Conservation (phyloP, 1,140 invertebrate genomes). For the Panulirus ornatus region DNA sequence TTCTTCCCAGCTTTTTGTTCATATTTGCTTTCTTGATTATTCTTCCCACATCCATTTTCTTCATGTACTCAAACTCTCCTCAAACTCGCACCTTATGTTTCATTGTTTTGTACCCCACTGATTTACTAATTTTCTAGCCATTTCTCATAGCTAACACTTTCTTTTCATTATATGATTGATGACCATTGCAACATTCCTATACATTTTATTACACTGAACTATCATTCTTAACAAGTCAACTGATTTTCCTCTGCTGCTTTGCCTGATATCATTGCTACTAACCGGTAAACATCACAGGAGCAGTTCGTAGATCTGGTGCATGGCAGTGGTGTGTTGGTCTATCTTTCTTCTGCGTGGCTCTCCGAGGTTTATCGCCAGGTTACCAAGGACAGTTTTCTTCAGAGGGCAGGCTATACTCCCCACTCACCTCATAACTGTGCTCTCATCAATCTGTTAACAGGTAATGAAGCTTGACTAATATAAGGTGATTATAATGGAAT, state of each 20-base stretch:
- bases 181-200: too few relatives aligned
- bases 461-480: slow-evolving; percentile 78
- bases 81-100: too few relatives aligned
- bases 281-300: slow-evolving; percentile 80
- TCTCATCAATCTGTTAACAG: slow-evolving; percentile 87
- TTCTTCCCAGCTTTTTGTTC: too few relatives aligned
- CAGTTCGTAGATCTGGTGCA: slow-evolving; percentile 95
- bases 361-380: slow-evolving; percentile 93
- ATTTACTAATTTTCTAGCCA: too few relatives aligned
- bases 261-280: neutral
- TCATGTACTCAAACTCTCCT: too few relatives aligned
- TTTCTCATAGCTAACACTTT: too few relatives aligned
- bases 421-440: slow-evolving; percentile 82
- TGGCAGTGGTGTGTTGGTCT: slow-evolving; percentile 92
- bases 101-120: too few relatives aligned
- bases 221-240: neutral
- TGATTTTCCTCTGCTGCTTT: neutral
- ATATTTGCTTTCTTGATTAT: too few relatives aligned
- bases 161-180: too few relatives aligned
- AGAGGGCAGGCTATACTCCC: slow-evolving; percentile 83
- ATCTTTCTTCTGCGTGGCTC: slow-evolving; percentile 93
- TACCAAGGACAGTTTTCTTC: slow-evolving; percentile 86
- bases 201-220: too few relatives aligned
- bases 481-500: neutral
- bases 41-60: too few relatives aligned